These are phyloP conservation scores for Anabacerthia variegaticeps DNA, from an alignment of 2,797 vertebrate genomes.

Conservation along the genomic window DNA sequence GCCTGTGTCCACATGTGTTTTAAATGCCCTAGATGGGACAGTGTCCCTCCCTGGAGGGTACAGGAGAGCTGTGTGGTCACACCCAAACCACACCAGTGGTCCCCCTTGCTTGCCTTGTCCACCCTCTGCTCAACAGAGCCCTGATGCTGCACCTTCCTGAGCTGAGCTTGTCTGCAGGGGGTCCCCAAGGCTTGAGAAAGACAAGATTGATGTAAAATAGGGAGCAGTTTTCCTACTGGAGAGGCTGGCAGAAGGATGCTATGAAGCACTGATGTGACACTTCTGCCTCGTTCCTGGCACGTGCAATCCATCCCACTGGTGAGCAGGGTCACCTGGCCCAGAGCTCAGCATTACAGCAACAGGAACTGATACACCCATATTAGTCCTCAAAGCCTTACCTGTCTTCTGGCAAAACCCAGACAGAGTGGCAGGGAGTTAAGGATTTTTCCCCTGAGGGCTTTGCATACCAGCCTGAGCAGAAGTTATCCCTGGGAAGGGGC, in stretches of 20 bases:
- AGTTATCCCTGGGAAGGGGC: accelerated
- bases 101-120: not conserved
- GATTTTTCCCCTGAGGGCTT: not conserved
- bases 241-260: not conserved
- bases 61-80: not conserved
- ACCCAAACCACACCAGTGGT: not conserved
- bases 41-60: not conserved
- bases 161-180: not conserved
- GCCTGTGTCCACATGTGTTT: conserved; percentile 50
- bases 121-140: accelerated
- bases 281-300: not conserved
- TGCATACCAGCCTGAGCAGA: not conserved
- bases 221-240: accelerated
- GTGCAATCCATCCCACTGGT: accelerated
- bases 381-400: not conserved
- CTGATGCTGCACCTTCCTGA: accelerated
- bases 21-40: conserved; percentile 45
- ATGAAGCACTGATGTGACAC: accelerated
- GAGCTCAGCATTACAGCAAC: accelerated
- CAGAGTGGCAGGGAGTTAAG: not conserved
- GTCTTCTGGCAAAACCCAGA: not conserved
- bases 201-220: not conserved
- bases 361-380: no score
- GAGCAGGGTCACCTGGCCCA: not conserved
- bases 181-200: not conserved